These are phyloP conservation scores for Hipposideros armiger DNA, from an alignment of 2,113 vertebrate species.

Conservation along the genomic window DNA sequence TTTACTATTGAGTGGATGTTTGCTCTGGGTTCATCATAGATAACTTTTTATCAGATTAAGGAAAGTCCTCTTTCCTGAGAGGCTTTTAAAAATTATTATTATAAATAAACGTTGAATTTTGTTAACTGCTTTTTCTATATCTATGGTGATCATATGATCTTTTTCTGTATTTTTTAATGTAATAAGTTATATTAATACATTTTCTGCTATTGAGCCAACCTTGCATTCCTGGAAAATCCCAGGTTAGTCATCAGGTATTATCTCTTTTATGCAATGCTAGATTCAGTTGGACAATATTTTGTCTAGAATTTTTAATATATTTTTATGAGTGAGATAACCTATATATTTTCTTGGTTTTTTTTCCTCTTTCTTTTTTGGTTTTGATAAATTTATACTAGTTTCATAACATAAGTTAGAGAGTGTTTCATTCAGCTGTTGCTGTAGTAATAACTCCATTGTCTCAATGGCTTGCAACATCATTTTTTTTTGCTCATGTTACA, in stretches of 20 bases:
- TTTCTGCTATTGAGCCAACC: background rate
- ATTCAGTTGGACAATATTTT: conserved; percentile 1
- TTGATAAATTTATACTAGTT: background rate
- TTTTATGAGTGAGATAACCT: background rate
- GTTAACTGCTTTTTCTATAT: background rate
- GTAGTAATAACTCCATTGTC: background rate
- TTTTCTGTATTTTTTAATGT: background rate
- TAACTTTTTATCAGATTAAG: background rate
- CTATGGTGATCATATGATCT: background rate
- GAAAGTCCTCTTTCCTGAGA: background rate
- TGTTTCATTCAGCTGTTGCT: background rate
- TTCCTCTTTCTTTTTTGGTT: background rate
- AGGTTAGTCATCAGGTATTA: background rate
- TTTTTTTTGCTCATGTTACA: background rate
- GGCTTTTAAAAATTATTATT: background rate
- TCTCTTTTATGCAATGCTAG: background rate
- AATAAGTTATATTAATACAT: background rate
- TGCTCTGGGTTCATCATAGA: background rate
- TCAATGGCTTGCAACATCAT: background rate
- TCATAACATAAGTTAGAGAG: background rate
- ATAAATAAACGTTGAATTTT: background rate
- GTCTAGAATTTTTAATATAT: background rate
- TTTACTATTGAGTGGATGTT: background rate
- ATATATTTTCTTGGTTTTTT: background rate
- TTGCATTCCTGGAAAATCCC: conserved; percentile 33